A percentile compares a stretch with the other conserved stretches of the same genome.
Evolutionary conservation across 2,113 vertebrate genomes (phyloP).

Genomic region (Erythrolamprus reginae): DNA sequence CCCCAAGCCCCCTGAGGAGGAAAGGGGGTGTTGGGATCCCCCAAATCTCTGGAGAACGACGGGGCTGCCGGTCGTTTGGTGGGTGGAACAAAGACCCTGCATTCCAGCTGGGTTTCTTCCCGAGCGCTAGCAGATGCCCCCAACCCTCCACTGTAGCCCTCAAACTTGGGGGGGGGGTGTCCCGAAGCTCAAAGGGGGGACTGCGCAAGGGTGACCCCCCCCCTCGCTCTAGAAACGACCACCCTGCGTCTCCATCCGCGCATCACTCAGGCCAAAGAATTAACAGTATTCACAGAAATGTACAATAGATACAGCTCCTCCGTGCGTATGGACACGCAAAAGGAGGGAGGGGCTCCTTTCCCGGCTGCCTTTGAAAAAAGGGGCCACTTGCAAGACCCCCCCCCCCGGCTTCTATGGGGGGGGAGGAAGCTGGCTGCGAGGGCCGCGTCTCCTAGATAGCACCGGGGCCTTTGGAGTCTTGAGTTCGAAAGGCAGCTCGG

Average conservation of each 20-base stretch:
- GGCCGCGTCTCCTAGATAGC: neutral
- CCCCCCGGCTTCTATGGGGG: no score
- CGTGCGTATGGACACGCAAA: neutral
- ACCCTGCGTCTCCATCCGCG: neutral
- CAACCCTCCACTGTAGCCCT: fast-evolving
- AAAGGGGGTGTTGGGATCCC: neutral
- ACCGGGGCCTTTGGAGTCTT: fast-evolving
- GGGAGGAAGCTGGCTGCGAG: neutral
- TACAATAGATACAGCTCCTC: constrained; percentile 64
- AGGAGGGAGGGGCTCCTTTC: neutral
- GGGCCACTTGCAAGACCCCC: neutral
- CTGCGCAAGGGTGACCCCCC: neutral
- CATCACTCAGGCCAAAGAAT: constrained; percentile 19
- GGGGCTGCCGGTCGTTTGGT: fast-evolving
- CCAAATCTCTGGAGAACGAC: fast-evolving
- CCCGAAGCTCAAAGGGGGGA: neutral
- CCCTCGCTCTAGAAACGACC: constrained; percentile 13
- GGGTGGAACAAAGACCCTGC: fast-evolving
- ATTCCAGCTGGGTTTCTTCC: neutral
- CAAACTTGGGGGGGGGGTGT: neutral
- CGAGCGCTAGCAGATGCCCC: neutral
- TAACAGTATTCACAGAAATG: constrained; percentile 65
- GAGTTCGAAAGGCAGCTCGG: fast-evolving
- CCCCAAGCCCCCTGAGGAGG: constrained; percentile 5
- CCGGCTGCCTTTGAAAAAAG: neutral